phyloP scores from a whole-genome alignment of 2,888 invertebrate genomes.

The Rhabditoides inermis region DNA sequence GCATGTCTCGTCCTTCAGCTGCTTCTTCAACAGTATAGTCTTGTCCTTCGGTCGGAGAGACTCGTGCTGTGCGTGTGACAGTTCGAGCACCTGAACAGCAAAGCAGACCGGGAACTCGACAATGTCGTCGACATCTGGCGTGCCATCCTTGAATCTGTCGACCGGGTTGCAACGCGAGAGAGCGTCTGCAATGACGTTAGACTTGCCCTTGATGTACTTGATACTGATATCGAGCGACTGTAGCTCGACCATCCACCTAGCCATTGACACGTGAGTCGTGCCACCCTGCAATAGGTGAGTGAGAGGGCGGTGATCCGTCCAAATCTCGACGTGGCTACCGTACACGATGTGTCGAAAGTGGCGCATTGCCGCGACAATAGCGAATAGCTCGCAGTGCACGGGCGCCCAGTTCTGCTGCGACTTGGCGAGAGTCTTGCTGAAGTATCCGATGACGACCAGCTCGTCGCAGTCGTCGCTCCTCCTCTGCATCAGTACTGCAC shows the following conservation, averaged over 20 bases:
- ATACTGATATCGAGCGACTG: constrained; percentile 53
- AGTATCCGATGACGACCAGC: constrained; percentile 27
- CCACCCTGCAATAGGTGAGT: constrained; percentile 19
- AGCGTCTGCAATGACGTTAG: constrained; percentile 53
- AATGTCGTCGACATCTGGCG: constrained; percentile 11
- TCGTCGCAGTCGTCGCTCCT: constrained; percentile 5
- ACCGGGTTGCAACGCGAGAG: constrained; percentile 39
- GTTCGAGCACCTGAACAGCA: too few relatives aligned
- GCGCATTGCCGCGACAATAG: constrained; percentile 20
- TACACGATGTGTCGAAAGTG: constrained; percentile 13
- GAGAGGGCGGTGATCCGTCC: constrained; percentile 16
- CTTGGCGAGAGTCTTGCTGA: constrained; percentile 22
- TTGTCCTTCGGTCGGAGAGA: too few relatives aligned
- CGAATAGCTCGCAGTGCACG: constrained; percentile 30
- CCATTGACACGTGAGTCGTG: constrained; percentile 54
- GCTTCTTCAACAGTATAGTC: too few relatives aligned
- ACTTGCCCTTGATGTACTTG: constrained; percentile 53
- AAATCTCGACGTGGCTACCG: constrained; percentile 3
- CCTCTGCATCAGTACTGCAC: constrained; percentile 31
- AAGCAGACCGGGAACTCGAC: constrained; percentile 18
- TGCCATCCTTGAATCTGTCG: neutral
- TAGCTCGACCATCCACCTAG: constrained; percentile 55
- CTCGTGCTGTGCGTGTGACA: too few relatives aligned
- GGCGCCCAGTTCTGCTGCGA: constrained; percentile 26
- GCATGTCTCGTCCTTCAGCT: too few relatives aligned